These are phyloP conservation scores for Caenorhabditis sp. DNA, from an alignment of 2,888 invertebrate genomes.

Conservation along the genomic window DNA sequence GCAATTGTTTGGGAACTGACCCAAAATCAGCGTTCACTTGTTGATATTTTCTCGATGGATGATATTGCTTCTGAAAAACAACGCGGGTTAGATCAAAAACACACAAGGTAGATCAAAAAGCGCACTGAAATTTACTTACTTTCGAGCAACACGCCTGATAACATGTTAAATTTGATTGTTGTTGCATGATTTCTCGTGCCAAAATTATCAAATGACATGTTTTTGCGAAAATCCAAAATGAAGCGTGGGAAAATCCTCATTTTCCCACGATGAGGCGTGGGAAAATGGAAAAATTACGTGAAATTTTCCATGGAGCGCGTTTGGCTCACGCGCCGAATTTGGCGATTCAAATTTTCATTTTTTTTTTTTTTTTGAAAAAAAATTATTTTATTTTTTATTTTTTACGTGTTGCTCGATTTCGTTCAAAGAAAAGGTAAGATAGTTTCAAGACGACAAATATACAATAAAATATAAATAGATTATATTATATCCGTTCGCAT, in stretches of 20 bases:
- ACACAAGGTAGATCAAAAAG: too few species aligned
- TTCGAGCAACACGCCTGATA: neutral
- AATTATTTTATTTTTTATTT: neutral
- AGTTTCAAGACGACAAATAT: neutral
- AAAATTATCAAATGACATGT: neutral
- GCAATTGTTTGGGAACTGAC: neutral
- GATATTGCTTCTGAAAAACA: neutral
- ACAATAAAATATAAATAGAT: neutral
- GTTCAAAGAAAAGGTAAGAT: neutral
- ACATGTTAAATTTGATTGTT: neutral
- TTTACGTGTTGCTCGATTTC: neutral
- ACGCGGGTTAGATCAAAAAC: neutral
- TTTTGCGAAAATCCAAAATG: conserved; percentile 3
- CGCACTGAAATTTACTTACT: too few species aligned
- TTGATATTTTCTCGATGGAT: neutral
- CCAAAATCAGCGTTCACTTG: neutral
- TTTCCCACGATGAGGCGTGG: conserved; percentile 29
- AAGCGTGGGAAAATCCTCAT: conserved; percentile 30
- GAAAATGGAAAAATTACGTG: conserved; percentile 10
- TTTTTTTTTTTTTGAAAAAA: neutral
- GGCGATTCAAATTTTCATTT: neutral
- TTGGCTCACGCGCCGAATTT: neutral
- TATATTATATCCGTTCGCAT: neutral
- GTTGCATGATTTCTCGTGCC: neutral
- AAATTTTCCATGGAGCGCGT: conserved; percentile 13